These are phyloP conservation scores for Himalopsyche tibetana DNA, from an alignment of 2,888 invertebrate species.

Conservation along the genomic window DNA sequence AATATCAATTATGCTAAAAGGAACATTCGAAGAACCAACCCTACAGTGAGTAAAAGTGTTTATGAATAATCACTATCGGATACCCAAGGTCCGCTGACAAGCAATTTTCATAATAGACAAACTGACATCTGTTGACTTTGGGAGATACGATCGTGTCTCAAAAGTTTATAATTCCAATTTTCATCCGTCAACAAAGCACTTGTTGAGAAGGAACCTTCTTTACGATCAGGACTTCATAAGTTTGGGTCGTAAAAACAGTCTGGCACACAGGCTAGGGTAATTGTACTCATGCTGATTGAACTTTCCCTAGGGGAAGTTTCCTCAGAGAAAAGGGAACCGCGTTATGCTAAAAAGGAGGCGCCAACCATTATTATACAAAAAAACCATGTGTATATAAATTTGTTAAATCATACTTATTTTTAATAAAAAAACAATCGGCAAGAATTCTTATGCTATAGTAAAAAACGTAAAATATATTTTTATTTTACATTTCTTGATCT, in stretches of 20 bases:
- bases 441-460: too few relatives aligned
- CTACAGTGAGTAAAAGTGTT: too few relatives aligned
- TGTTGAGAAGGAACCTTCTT: conserved; percentile 15
- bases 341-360: background rate
- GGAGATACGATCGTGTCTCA: conserved; percentile 11
- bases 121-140: conserved; percentile 30
- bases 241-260: conserved; percentile 30
- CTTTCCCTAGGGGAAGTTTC: conserved; percentile 10
- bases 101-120: background rate
- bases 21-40: too few relatives aligned
- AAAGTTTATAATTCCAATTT: conserved; percentile 26
- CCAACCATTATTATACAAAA: too few relatives aligned
- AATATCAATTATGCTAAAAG: too few relatives aligned
- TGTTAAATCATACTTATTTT: too few relatives aligned
- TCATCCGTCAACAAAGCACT: conserved; percentile 34
- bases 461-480: too few relatives aligned
- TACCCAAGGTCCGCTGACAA: background rate
- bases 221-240: conserved; percentile 30
- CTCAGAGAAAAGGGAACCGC: background rate
- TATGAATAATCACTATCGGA: too few relatives aligned
- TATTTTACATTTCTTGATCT: too few relatives aligned
- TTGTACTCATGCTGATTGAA: conserved; percentile 18
- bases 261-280: conserved; percentile 5
- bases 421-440: too few relatives aligned
- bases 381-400: too few relatives aligned